Evolutionary conservation across 2,797 vertebrate species (phyloP).

Genomic region (Sebastes oblongus): DNA sequence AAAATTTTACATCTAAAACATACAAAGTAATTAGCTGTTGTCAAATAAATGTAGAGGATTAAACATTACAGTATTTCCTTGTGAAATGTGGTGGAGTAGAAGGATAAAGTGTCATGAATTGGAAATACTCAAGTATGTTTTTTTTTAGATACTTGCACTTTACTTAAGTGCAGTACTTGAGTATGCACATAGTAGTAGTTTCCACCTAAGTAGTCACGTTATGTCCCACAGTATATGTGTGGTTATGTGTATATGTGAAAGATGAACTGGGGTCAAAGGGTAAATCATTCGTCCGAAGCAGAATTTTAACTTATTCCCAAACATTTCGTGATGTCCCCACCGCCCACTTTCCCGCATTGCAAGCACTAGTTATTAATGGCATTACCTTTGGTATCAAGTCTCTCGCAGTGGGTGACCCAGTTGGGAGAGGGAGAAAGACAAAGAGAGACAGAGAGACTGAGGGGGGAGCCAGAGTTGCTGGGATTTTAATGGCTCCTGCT

Average conservation of each 20-base stretch:
- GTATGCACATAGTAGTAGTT: neutral
- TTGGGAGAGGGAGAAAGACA: conserved; percentile 48
- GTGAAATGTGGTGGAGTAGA: neutral
- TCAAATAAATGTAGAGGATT: neutral
- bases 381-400: conserved; percentile 35
- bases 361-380: conserved; percentile 24
- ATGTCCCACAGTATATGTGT: neutral
- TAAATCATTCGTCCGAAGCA: neutral
- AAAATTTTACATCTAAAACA: too few species aligned
- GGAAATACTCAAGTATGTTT: neutral
- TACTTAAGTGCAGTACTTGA: neutral
- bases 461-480: conserved; percentile 49
- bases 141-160: neutral
- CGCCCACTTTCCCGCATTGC: neutral
- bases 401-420: conserved; percentile 54
- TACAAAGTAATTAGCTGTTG: neutral
- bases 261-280: neutral
- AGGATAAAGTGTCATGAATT: neutral
- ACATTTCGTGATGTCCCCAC: neutral
- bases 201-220: neutral
- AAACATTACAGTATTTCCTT: neutral
- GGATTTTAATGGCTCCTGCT: conserved; percentile 63
- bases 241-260: neutral
- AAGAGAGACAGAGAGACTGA: conserved; percentile 45
- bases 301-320: neutral